Evolutionary conservation across 1,140 invertebrate genomes (phyloP), one percentile per base, ranked within the genome.

Genomic region (Drosophila nebulosa): DNA sequence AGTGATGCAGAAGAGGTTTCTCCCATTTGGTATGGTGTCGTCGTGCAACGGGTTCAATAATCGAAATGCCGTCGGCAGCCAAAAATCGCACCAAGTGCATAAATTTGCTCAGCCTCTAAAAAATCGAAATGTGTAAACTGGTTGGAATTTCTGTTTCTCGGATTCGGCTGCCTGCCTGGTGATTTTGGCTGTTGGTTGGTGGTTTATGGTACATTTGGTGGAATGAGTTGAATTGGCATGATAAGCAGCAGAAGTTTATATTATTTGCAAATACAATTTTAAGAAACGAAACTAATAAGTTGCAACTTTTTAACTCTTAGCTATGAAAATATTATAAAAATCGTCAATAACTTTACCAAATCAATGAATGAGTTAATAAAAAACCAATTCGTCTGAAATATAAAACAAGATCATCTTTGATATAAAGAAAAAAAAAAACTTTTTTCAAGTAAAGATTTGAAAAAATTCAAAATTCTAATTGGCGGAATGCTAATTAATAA

Each of bases 21-120:
- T 36, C 22, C 2, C 2, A 55, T 64, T 73, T 52, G 60, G 60
- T 46, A 16, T 46, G 39, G 18, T 70, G 75, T 65, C 67, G 75
- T 65, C 61, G 42, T 74, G 71, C 71, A 69, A 51, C 63, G 58
- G 53, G 50, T 69, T 83, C 83, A 80, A 86, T 86, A 83, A 88
- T 79, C 83, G 70, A 64, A 78, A 65, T 69, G 81, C 81, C 83
- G 67, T 36, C 39, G 83, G 71, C 39, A 16, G 61, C 59, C 69
- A 78, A 77, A 81, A 58, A 78, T 88, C 70, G 70, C 83, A 78
- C 64, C 74, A 75, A 55, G 52, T 67, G 78, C 71, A 86, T 88
- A 88, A 78, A 88, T 81, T 80, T 67, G 26, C 30, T n/a, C 46
- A 26, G 24, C 52, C 22, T 64, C 21, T 26, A 21, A 32, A 32